Conservation (phyloP, 2,888 invertebrate species). For the Apodemia zela region DNA sequence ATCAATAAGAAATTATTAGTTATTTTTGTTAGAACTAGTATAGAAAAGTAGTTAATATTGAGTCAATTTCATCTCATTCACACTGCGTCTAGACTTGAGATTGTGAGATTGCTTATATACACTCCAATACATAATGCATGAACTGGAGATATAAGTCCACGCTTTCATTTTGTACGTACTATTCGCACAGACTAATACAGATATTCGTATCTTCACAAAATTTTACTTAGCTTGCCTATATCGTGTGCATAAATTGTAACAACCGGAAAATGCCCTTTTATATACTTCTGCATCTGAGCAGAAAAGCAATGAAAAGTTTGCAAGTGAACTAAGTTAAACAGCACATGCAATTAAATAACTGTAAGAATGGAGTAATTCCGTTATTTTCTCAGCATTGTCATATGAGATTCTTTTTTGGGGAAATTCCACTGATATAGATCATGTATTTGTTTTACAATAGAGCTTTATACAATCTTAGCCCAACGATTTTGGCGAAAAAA, state of each 20-base stretch:
- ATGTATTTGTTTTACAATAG: no score
- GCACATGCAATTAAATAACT: no score
- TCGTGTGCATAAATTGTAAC: not conserved
- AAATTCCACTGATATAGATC: no score
- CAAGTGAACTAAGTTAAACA: no score
- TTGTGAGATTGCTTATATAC: constrained; percentile 50
- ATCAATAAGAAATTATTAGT: not conserved
- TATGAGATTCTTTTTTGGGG: no score
- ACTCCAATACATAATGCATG: constrained; percentile 67
- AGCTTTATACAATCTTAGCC: no score
- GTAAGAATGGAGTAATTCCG: no score
- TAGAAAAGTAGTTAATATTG: constrained; percentile 12
- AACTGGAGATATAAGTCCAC: constrained; percentile 55
- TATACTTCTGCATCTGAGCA: no score
- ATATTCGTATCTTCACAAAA: not conserved
- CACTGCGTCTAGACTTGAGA: constrained; percentile 66
- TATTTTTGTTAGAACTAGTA: not conserved
- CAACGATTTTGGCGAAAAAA: no score
- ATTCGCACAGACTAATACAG: not conserved
- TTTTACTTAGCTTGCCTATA: not conserved
- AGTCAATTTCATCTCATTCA: constrained; percentile 63
- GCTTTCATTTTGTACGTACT: constrained; percentile 49
- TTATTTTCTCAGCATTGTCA: no score
- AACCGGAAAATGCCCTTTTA: no score
- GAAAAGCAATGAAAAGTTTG: no score